Percentiles rank a stretch among this genome's conserved stretches.
These are phyloP conservation scores for Alligator sinensis DNA, from an alignment of 2,113 vertebrate genomes.

Conservation along the genomic window DNA sequence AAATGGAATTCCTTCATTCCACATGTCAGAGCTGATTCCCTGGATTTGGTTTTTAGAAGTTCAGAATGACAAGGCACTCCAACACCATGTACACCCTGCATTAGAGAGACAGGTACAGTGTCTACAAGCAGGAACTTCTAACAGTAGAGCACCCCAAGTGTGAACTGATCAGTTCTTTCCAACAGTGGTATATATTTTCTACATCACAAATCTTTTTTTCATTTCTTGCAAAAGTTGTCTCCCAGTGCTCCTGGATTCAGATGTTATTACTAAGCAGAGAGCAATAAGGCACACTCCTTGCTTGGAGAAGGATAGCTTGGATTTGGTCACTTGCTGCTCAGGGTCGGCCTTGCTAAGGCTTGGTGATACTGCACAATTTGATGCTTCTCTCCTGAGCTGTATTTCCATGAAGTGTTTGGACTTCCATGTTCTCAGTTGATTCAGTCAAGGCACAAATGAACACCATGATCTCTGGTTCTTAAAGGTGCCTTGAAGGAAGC, in stretches of 20 bases:
- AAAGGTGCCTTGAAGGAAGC: background rate
- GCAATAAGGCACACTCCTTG: background rate
- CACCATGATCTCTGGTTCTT: background rate
- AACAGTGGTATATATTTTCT: slow-evolving; percentile 37
- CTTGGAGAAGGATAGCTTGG: background rate
- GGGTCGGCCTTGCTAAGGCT: background rate
- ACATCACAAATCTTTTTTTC: slow-evolving; percentile 20
- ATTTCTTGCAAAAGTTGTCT: slow-evolving; percentile 28
- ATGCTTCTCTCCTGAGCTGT: too few species aligned
- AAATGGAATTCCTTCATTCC: background rate
- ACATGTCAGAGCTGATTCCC: background rate
- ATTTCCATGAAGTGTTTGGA: too few species aligned
- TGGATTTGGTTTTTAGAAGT: background rate
- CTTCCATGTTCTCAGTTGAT: background rate
- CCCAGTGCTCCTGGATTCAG: background rate
- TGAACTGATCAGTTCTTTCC: slow-evolving; percentile 12
- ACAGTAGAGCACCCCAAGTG: slow-evolving; percentile 22
- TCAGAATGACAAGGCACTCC: background rate
- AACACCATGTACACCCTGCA: background rate
- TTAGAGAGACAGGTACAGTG: background rate
- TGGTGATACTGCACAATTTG: background rate
- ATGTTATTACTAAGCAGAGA: background rate
- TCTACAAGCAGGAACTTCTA: slow-evolving; percentile 55
- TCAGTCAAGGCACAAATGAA: background rate
- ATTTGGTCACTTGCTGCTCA: background rate